A percentile compares a stretch with the other conserved stretches of the same genome.
phyloP scores from a whole-genome alignment of 2,113 vertebrate genomes.

The Paramisgurnus dabryanus region DNA sequence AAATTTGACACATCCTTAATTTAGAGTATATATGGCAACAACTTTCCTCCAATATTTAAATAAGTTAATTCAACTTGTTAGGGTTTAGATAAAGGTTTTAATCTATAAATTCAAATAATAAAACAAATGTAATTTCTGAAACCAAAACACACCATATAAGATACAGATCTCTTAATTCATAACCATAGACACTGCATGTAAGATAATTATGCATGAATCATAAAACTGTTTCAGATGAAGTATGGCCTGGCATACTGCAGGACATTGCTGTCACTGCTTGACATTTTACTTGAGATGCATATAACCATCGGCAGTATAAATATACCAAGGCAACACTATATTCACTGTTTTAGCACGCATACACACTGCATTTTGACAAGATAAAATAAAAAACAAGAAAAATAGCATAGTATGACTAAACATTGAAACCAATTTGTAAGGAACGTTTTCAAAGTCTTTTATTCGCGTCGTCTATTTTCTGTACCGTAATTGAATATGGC shows the following conservation, averaged over 20 bases:
- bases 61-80: too few relatives aligned
- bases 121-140: too few relatives aligned
- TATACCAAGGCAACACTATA: neutral
- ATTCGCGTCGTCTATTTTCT: neutral
- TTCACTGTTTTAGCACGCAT: neutral
- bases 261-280: neutral
- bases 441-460: slow-evolving; percentile 4
- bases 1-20: too few relatives aligned
- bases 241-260: neutral
- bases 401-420: neutral
- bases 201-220: too few relatives aligned
- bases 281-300: too few relatives aligned
- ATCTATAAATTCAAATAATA: too few relatives aligned
- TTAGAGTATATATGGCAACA: too few relatives aligned
- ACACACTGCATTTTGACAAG: neutral
- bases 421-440: slow-evolving; percentile 12
- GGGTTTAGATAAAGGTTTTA: too few relatives aligned
- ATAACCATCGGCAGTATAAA: neutral
- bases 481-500: neutral
- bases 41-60: too few relatives aligned
- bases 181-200: too few relatives aligned
- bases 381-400: neutral
- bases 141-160: too few relatives aligned
- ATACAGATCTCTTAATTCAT: too few relatives aligned
- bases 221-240: neutral